phyloP scores from a whole-genome alignment of 2,797 vertebrate species.

The Tapirus indicus region DNA sequence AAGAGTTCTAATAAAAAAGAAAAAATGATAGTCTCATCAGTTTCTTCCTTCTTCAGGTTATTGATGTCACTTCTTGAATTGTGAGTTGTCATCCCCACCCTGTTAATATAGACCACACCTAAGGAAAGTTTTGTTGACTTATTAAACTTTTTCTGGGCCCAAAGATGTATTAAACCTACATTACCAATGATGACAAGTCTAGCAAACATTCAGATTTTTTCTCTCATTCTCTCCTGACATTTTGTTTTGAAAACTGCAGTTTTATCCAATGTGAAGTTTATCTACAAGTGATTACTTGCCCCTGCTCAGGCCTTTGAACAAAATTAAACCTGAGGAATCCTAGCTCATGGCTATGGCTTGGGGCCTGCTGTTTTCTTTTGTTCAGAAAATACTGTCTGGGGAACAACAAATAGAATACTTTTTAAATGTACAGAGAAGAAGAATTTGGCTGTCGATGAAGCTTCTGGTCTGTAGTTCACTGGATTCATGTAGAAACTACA shows the following conservation, averaged over 20 bases:
- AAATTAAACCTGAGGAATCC: background rate
- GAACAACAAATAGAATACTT: background rate
- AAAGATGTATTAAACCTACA: background rate
- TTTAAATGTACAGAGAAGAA: background rate
- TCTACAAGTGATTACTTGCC: background rate
- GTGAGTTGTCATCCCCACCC: background rate
- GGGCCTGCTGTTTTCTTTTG: slow-evolving; percentile 29
- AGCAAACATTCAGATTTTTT: background rate
- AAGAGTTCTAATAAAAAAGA: slow-evolving; percentile 37
- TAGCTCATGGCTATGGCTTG: background rate
- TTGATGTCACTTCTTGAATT: background rate
- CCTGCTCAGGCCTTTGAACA: background rate
- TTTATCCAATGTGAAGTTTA: slow-evolving; percentile 11
- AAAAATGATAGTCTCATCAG: background rate
- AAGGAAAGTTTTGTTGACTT: background rate
- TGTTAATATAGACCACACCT: background rate
- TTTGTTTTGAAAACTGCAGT: slow-evolving; percentile 48
- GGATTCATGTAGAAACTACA: background rate
- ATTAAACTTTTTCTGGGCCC: background rate
- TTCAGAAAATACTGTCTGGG: background rate
- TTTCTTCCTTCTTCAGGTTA: slow-evolving; percentile 27
- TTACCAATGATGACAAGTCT: background rate
- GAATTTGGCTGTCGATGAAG: background rate
- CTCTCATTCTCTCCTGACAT: background rate
- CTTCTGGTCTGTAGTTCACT: background rate